A percentile compares a stretch with the other conserved stretches of the same genome.
These are phyloP conservation scores for Heterodera carotae DNA, from an alignment of 1,140 invertebrate genomes.

Conservation along the genomic window DNA sequence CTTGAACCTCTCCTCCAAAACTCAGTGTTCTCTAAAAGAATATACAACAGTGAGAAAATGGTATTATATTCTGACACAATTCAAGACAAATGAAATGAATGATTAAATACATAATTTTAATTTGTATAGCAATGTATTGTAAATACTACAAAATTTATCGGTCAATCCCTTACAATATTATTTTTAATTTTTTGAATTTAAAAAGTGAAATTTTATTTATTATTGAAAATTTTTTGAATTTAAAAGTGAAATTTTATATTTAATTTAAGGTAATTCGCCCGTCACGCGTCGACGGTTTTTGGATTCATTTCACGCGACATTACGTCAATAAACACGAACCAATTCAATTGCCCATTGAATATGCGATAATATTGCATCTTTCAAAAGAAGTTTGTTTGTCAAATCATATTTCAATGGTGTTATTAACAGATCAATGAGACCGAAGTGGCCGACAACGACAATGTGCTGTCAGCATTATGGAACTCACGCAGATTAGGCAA, in stretches of 20 bases:
- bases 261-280: slow-evolving; percentile 9
- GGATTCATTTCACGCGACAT: slow-evolving; percentile 27
- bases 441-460: not conserved
- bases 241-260: too few relatives aligned
- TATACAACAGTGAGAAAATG: slow-evolving; percentile 33
- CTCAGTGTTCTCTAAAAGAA: slow-evolving; percentile 22
- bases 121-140: too few relatives aligned
- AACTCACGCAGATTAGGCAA: not conserved
- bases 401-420: not conserved
- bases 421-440: not conserved
- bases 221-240: too few relatives aligned
- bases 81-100: too few relatives aligned
- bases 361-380: slow-evolving; percentile 26
- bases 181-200: too few relatives aligned
- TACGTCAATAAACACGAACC: not conserved
- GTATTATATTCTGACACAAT: not conserved
- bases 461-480: not conserved
- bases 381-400: slow-evolving; percentile 15
- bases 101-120: too few relatives aligned
- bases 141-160: too few relatives aligned
- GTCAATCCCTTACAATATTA: too few relatives aligned
- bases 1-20: slow-evolving; percentile 11
- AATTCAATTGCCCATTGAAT: slow-evolving; percentile 17
- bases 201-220: too few relatives aligned
- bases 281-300: slow-evolving; percentile 12